phyloP scores from a whole-genome alignment of 2,797 vertebrate genomes.

The Sebastes reedi region DNA sequence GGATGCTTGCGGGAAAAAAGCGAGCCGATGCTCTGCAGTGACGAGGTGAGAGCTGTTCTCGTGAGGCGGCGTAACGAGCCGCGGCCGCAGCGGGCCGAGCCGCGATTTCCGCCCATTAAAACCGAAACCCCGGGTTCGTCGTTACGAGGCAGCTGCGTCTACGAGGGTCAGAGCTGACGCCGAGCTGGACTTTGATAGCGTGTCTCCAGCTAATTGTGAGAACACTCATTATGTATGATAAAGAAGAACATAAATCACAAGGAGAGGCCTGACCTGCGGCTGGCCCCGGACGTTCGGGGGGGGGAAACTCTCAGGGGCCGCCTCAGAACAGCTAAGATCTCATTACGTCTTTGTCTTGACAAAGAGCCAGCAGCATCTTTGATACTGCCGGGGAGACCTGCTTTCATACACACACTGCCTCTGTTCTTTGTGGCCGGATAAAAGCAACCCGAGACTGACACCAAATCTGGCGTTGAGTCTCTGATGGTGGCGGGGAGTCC shows the following conservation, averaged over 20 bases:
- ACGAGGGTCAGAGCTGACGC: conserved; percentile 69
- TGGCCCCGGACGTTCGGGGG: conserved; percentile 67
- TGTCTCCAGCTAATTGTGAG: conserved; percentile 81
- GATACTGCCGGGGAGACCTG: conserved; percentile 53
- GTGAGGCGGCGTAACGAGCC: conserved; percentile 69
- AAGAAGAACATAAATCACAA: conserved; percentile 83
- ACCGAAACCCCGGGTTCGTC: conserved; percentile 46
- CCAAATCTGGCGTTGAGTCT: conserved; percentile 35
- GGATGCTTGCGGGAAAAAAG: conserved; percentile 17
- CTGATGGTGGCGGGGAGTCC: conserved; percentile 13
- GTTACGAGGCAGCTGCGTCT: conserved; percentile 76
- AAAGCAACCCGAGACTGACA: conserved; percentile 61
- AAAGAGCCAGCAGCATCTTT: conserved; percentile 70
- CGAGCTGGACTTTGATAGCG: conserved; percentile 56
- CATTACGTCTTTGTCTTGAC: conserved; percentile 78
- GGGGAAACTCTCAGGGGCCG: conserved; percentile 62
- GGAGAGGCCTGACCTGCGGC: conserved; percentile 71
- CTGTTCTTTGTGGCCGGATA: conserved; percentile 52
- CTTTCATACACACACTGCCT: conserved; percentile 57
- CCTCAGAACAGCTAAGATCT: conserved; percentile 74
- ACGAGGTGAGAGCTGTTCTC: conserved; percentile 62
- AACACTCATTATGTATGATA: conserved; percentile 82
- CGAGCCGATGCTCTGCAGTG: conserved; percentile 5
- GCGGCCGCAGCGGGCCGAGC: conserved; percentile 43
- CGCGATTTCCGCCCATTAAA: conserved; percentile 78